Conservation (phyloP, 2,797 vertebrate species). For the Diceros bicornis region DNA sequence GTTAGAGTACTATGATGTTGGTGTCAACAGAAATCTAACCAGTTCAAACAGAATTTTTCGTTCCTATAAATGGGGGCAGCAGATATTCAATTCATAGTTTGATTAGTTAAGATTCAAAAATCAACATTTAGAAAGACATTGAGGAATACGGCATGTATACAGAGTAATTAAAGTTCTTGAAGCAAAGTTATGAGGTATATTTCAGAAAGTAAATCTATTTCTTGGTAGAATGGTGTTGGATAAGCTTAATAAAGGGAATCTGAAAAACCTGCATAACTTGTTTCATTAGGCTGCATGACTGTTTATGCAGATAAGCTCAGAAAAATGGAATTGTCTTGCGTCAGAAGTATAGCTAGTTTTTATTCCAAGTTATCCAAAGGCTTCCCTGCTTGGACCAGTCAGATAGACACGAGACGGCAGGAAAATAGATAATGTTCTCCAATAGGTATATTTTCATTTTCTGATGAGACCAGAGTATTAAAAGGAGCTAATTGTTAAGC, state of each 20-base stretch:
- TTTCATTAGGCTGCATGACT: not conserved
- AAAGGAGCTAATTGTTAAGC: not conserved
- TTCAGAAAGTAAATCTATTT: slow-evolving; percentile 52
- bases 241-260: not conserved
- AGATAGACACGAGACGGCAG: slow-evolving; percentile 2
- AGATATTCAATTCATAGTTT: not conserved
- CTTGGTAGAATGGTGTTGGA: not conserved
- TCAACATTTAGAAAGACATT: slow-evolving; percentile 34
- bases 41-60: not conserved
- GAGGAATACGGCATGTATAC: not conserved
- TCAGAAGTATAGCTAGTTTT: not conserved
- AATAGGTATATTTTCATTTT: slow-evolving; percentile 52
- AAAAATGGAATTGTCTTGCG: not conserved
- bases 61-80: not conserved
- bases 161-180: not conserved
- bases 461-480: not conserved
- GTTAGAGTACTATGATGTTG: not conserved
- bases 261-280: not conserved
- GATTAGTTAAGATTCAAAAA: slow-evolving; percentile 46
- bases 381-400: not conserved
- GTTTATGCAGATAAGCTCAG: not conserved
- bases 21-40: not conserved
- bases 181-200: not conserved
- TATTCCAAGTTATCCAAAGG: slow-evolving; percentile 8
- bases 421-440: not conserved